Evolutionary conservation across 2,797 vertebrate genomes (phyloP).

Genomic region (Chelon labrosus): DNA sequence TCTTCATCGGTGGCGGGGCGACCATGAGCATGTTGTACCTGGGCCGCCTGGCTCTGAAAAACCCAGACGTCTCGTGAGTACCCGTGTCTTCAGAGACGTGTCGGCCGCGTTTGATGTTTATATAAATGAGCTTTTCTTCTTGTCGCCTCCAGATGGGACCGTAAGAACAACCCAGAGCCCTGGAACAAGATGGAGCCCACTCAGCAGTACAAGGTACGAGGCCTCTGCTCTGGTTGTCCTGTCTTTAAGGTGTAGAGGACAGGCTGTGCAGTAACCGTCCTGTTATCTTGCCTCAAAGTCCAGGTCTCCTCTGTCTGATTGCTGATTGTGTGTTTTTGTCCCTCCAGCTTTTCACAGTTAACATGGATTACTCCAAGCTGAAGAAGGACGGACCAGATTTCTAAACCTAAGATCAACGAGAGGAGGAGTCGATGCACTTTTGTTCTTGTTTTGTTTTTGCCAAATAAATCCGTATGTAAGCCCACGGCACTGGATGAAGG

Average conservation of each 20-base stretch:
- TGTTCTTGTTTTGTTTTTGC: constrained; percentile 21
- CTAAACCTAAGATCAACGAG: constrained; percentile 69
- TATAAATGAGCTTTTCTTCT: constrained; percentile 6
- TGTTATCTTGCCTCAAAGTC: constrained; percentile 68
- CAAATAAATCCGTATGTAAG: constrained; percentile 32
- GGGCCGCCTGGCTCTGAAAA: constrained; percentile 87
- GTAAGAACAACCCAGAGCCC: constrained; percentile 94
- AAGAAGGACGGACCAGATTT: constrained; percentile 97
- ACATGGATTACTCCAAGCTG: constrained; percentile 92
- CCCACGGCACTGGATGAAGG: constrained; percentile 25
- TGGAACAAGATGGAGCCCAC: constrained; percentile 91
- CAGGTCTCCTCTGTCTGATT: constrained; percentile 6
- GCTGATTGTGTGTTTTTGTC: constrained; percentile 47
- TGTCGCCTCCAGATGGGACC: constrained; percentile 90
- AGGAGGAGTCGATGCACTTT: constrained; percentile 59
- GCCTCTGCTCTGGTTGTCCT: not conserved
- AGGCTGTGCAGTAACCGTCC: constrained; percentile 4
- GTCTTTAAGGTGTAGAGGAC: not conserved
- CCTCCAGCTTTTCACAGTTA: constrained; percentile 88
- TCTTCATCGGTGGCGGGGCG: constrained; percentile 91
- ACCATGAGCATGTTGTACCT: constrained; percentile 87
- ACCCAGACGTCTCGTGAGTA: constrained; percentile 92
- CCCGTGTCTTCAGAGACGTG: not conserved
- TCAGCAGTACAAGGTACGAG: constrained; percentile 93
- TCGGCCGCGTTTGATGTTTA: too few relatives aligned